Evolutionary conservation across 2,113 vertebrate species (phyloP).

Genomic region (Chamaea fasciata): DNA sequence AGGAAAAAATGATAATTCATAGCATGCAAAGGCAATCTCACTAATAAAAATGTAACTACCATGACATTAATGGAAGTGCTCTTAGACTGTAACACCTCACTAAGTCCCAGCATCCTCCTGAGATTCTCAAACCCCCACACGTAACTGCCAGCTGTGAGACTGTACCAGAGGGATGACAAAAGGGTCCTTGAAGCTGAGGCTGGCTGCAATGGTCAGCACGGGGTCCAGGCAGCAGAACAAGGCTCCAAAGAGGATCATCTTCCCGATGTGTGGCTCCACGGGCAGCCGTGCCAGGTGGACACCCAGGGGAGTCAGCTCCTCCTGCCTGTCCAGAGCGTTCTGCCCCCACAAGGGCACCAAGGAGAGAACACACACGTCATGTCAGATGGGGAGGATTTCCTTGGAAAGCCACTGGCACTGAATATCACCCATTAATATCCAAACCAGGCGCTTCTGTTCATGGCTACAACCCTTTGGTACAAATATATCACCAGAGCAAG

Average conservation of each 20-base stretch:
- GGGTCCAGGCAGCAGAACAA: slow-evolving; percentile 94
- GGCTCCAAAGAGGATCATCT: slow-evolving; percentile 97
- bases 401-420: accelerated
- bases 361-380: accelerated
- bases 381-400: neutral
- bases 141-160: neutral
- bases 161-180: slow-evolving; percentile 96
- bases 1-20: neutral
- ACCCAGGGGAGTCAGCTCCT: slow-evolving; percentile 90
- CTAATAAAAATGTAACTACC: neutral
- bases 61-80: neutral
- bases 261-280: slow-evolving; percentile 95
- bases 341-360: slow-evolving; percentile 6
- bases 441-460: neutral
- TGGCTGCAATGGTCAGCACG: slow-evolving; percentile 92
- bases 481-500: neutral
- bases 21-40: neutral
- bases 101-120: neutral
- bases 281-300: slow-evolving; percentile 92
- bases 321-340: slow-evolving; percentile 90
- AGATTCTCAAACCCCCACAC: neutral
- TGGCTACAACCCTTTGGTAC: neutral
- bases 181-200: slow-evolving; percentile 98
- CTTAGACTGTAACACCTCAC: neutral
- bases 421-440: accelerated